Conservation (phyloP, 2,888 invertebrate genomes). For the Euspilapteryx auroguttella region DNA sequence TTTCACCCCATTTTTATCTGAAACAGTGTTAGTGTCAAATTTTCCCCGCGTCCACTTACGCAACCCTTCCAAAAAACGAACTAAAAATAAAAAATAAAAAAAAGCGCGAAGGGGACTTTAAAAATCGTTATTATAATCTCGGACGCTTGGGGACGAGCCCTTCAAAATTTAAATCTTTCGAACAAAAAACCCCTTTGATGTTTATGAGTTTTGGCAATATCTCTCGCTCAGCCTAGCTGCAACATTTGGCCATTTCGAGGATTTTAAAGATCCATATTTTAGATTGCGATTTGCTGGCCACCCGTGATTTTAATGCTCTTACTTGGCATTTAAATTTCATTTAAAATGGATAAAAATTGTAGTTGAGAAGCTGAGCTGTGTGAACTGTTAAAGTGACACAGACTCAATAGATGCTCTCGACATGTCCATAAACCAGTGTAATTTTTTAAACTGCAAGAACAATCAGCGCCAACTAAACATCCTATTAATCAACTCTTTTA, state of each 20-base stretch:
- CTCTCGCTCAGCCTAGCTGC: constrained; percentile 36
- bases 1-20: constrained; percentile 36
- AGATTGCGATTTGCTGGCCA: constrained; percentile 39
- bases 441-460: constrained; percentile 17
- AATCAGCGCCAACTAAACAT: constrained; percentile 30
- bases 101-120: constrained; percentile 36
- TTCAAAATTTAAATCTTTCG: constrained; percentile 51
- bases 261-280: constrained; percentile 49
- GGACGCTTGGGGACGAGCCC: constrained; percentile 58
- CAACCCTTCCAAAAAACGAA: constrained; percentile 41
- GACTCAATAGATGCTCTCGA: constrained; percentile 2
- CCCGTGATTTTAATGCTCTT: no score
- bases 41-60: constrained; percentile 49
- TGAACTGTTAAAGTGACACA: no score
- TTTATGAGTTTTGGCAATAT: constrained; percentile 55
- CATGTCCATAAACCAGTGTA: constrained; percentile 1
- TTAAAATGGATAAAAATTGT: no score
- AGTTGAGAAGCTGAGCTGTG: no score
- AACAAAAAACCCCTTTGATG: constrained; percentile 56
- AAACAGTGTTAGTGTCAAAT: constrained; percentile 45
- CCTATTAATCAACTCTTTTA: constrained; percentile 57
- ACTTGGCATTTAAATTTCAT: no score
- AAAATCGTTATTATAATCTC: constrained; percentile 62
- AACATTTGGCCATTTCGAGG: constrained; percentile 52
- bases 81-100: constrained; percentile 29